A percentile compares a stretch with the other conserved stretches of the same genome.
Conservation (phyloP, 2,797 vertebrate species). For the Pipistrellus pipistrellus region DNA sequence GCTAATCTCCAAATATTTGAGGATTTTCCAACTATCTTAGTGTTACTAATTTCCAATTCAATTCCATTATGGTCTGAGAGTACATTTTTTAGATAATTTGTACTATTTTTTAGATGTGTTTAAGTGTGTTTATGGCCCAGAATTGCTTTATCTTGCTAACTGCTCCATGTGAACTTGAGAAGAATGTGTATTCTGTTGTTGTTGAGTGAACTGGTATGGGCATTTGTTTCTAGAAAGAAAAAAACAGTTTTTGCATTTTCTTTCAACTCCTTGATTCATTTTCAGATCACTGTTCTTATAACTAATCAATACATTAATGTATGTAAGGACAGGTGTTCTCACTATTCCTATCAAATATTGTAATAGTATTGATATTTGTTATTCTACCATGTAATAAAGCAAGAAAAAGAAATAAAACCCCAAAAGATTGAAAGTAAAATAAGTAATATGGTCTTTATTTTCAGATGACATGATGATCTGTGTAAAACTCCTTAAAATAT, state of each 20-base stretch:
- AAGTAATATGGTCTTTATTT: background rate
- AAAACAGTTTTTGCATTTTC: constrained; percentile 1
- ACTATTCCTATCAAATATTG: background rate
- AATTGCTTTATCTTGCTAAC: background rate
- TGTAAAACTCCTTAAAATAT: constrained; percentile 41
- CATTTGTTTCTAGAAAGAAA: constrained; percentile 26
- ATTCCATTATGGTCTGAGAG: background rate
- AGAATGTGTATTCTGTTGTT: background rate
- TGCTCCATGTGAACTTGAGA: background rate
- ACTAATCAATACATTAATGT: constrained; percentile 15
- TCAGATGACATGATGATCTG: background rate
- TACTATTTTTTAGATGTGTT: background rate
- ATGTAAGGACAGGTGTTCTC: background rate
- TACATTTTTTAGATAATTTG: constrained; percentile 38
- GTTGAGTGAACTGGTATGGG: background rate
- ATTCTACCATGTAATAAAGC: background rate
- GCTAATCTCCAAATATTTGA: constrained; percentile 19
- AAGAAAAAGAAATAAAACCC: constrained; percentile 25
- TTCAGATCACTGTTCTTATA: constrained; percentile 31
- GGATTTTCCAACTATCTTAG: background rate
- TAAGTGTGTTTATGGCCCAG: background rate
- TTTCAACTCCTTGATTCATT: background rate
- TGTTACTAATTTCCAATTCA: constrained; percentile 6
- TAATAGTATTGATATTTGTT: constrained; percentile 32
- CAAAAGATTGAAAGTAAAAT: background rate